Conservation (phyloP, 2,888 invertebrate species). For the Cataglyphis rosenhaueri region DNA sequence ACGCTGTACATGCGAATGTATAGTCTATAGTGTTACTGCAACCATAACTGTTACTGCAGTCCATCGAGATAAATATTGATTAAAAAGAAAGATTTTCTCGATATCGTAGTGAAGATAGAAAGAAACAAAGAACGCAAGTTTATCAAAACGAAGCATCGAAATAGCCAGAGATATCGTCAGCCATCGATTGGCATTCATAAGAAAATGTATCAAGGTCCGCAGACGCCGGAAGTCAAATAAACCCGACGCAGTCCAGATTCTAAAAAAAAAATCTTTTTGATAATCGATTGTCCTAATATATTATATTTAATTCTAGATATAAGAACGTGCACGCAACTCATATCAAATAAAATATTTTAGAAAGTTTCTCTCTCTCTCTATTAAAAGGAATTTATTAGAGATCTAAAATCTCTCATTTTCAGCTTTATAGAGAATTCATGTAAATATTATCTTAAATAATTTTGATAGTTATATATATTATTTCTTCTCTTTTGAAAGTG, state of each 20-base stretch:
- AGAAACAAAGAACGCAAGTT: constrained; percentile 14
- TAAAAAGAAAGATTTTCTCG: constrained; percentile 32
- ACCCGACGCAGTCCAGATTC: neutral
- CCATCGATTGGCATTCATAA: constrained; percentile 11
- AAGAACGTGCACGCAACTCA: neutral
- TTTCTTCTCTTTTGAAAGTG: neutral
- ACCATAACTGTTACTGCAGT: neutral
- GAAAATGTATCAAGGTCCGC: neutral
- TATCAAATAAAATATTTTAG: neutral
- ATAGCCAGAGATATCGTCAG: constrained; percentile 23
- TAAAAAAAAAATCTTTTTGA: neutral
- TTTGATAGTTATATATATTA: neutral
- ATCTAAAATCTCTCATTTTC: neutral
- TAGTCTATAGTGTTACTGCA: neutral
- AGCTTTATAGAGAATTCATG: neutral
- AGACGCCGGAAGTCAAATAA: neutral
- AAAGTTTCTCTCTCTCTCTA: neutral
- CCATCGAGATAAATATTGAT: constrained; percentile 39
- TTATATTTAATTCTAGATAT: neutral
- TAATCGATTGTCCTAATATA: neutral
- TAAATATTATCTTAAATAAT: neutral
- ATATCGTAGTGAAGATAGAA: neutral
- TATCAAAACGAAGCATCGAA: constrained; percentile 52
- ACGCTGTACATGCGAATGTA: neutral
- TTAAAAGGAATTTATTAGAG: neutral